These are phyloP conservation scores for Pristionchus fissidentatus DNA, from an alignment of 2,888 invertebrate genomes.

Conservation along the genomic window DNA sequence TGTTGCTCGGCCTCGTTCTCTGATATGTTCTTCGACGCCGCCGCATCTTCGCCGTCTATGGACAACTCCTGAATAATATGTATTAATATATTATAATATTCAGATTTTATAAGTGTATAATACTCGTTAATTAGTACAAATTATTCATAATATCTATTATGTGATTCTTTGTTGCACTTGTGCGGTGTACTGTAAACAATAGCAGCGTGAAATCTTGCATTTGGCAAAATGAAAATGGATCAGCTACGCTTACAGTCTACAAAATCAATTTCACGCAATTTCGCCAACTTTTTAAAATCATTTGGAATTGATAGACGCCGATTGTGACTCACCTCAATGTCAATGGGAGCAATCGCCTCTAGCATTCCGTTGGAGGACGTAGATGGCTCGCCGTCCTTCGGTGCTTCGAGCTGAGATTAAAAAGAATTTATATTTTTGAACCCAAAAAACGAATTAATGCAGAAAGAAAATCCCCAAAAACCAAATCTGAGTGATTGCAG, in stretches of 20 bases:
- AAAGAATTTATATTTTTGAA: too few relatives aligned
- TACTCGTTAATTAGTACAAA: too few relatives aligned
- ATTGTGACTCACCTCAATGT: conserved; percentile 7
- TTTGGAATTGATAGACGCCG: too few relatives aligned
- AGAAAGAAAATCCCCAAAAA: too few relatives aligned
- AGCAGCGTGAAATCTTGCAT: too few relatives aligned
- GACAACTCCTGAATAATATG: conserved; percentile 13
- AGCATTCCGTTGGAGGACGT: conserved; percentile 49
- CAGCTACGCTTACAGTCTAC: too few relatives aligned
- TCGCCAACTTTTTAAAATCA: too few relatives aligned
- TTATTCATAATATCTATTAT: neutral
- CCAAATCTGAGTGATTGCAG: too few relatives aligned
- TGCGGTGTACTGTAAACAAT: too few relatives aligned
- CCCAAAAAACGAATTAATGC: too few relatives aligned
- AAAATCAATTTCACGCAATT: too few relatives aligned
- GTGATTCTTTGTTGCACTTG: neutral
- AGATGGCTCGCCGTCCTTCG: conserved; percentile 41
- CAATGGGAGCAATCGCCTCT: conserved; percentile 70
- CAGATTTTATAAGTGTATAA: neutral
- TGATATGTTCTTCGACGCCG: conserved; percentile 47
- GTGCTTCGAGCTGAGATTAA: conserved; percentile 48
- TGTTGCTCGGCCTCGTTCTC: conserved; percentile 72
- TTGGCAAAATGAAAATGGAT: too few relatives aligned
- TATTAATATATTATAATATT: neutral
- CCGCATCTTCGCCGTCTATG: conserved; percentile 45